These are phyloP conservation scores for Zeugodacus cucurbitae DNA, from an alignment of 1,140 invertebrate species.

Conservation along the genomic window DNA sequence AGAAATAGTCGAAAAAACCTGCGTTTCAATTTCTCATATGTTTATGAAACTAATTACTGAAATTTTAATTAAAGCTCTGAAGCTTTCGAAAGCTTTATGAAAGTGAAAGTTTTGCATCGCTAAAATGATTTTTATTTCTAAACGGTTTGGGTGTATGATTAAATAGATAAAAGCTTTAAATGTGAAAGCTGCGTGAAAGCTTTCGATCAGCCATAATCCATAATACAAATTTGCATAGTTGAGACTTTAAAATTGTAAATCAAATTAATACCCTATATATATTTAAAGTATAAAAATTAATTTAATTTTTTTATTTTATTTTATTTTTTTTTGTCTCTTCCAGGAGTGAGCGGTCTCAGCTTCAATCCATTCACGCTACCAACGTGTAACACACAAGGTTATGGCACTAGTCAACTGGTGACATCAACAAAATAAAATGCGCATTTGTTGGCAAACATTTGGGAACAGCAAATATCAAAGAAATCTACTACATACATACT, in stretches of 20 bases:
- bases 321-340: constrained; percentile 48
- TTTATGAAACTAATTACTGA: not conserved
- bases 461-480: constrained; percentile 35
- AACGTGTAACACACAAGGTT: constrained; percentile 86
- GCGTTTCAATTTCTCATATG: not conserved
- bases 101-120: not conserved
- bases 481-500: constrained; percentile 11
- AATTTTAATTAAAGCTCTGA: not conserved
- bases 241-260: not conserved
- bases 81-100: not conserved
- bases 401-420: constrained; percentile 83
- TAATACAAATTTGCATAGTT: not conserved
- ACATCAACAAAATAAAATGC: constrained; percentile 82
- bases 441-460: not conserved
- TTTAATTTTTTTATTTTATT: not conserved
- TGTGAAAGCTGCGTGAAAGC: not conserved
- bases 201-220: not conserved
- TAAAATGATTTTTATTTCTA: not conserved
- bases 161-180: not conserved
- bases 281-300: not conserved
- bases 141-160: no score
- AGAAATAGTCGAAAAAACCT: no score
- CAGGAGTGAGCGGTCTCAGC: constrained; percentile 81
- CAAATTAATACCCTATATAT: not conserved
- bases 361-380: constrained; percentile 92